Base-by-base conservation (phyloP, 2,797 vertebrate species). In the Paguma larvata region DNA sequence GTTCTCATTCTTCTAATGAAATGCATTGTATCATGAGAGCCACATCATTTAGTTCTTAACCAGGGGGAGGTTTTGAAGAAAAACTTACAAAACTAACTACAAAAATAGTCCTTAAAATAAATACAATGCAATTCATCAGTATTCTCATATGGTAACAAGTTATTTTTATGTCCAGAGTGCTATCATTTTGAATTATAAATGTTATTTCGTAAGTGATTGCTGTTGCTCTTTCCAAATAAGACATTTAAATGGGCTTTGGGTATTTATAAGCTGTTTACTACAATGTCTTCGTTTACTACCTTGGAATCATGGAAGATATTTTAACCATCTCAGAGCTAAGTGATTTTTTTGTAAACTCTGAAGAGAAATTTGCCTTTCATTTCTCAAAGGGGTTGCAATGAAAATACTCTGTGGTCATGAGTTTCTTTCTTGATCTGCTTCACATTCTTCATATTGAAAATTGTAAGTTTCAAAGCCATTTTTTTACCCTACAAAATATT, bases 161-260 rank as follows among this genome's bases (percentile, higher is more conserved):
- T 51, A 51, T 3, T 73, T 89, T 95, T 88, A 83, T 38, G 19
- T 89, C 68, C 48, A 83, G 38, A 62, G 2, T 11, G 70, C 51
- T 56, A 68, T 56, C 67, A 72, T 46, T 94, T 80, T 87, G 44
- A 56, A 79, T 85, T 78, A 56, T 38, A 62, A 70, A 68, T 82
- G 41, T 89, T 77, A 46, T 62, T 89, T 94, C 32, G 9, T 72
- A 7, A 78, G 6, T 48, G 63, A 14, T 80, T 68, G 5, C 5
- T 84, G 14, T 80, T 73, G 5, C 4, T 84, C 72, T 92, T 94
- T 95, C 30, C 93, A 34, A 85, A 63, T 78, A n/a, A 93, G 70
- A 1, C 23, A 12, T 56, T 83, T 84, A 41, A 44, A 11, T 80
- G 25, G 1, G 44, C 10, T 70, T 77, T 56, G 23, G n/a, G 7